These are phyloP conservation scores for Campylorhamphus procurvoides DNA, from an alignment of 2,113 vertebrate genomes.

Conservation along the genomic window DNA sequence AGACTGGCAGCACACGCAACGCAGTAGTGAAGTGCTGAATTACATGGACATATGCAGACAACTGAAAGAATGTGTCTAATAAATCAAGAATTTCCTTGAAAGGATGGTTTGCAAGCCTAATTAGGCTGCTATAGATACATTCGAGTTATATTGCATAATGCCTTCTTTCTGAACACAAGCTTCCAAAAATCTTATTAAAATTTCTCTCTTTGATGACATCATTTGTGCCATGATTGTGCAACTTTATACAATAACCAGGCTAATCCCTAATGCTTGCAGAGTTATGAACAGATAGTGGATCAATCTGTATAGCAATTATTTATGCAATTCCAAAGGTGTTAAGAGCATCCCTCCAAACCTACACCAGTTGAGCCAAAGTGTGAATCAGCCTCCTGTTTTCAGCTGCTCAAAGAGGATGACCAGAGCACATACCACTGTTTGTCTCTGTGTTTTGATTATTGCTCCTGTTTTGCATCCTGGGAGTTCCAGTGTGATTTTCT, in stretches of 20 bases:
- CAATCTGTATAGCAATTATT: not conserved
- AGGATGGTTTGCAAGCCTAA: not conserved
- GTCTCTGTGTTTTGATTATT: accelerated
- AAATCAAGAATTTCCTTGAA: not conserved
- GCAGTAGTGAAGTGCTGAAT: constrained; percentile 33
- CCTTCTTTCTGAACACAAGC: not conserved
- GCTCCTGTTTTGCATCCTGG: not conserved
- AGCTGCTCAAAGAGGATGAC: not conserved
- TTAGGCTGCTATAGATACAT: not conserved
- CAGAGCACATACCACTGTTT: not conserved
- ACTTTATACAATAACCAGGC: not conserved
- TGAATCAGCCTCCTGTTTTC: not conserved
- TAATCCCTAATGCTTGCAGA: not conserved
- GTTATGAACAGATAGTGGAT: not conserved
- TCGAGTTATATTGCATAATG: not conserved
- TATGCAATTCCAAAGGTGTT: not conserved
- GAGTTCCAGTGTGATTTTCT: not conserved
- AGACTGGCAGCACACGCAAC: constrained; percentile 5
- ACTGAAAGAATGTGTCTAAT: not conserved
- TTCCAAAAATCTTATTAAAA: not conserved
- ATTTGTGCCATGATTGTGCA: not conserved
- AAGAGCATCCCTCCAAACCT: not conserved
- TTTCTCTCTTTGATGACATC: not conserved
- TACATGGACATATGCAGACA: constrained; percentile 67
- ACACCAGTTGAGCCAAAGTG: not conserved